Percentiles rank a stretch among this genome's conserved stretches.
These are phyloP conservation scores for Rhagologus leucostigma DNA, from an alignment of 2,113 vertebrate genomes.

Conservation along the genomic window DNA sequence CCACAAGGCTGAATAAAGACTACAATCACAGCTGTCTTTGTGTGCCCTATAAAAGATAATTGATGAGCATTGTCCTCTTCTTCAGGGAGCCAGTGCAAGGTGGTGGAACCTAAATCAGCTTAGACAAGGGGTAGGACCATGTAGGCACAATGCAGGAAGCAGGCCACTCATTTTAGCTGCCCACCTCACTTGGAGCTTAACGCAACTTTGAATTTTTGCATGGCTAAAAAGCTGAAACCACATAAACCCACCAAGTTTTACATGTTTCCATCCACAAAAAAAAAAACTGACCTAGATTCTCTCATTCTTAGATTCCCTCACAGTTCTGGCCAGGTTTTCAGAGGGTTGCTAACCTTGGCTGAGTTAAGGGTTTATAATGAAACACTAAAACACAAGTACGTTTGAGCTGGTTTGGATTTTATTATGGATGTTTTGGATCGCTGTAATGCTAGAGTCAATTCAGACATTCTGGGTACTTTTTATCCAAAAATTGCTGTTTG, in stretches of 20 bases:
- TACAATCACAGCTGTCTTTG: background rate
- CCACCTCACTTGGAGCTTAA: background rate
- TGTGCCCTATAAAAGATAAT: background rate
- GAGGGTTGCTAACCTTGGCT: slow-evolving; percentile 60
- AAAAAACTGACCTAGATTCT: slow-evolving; percentile 52
- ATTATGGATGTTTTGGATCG: slow-evolving; percentile 55
- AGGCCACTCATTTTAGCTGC: background rate
- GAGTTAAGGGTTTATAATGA: slow-evolving; percentile 60
- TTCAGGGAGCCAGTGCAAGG: background rate
- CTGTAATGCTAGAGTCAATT: slow-evolving; percentile 42
- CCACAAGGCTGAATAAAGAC: background rate
- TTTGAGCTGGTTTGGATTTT: slow-evolving; percentile 55
- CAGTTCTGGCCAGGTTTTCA: slow-evolving; percentile 37
- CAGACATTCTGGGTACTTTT: slow-evolving; percentile 22
- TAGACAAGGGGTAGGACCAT: background rate
- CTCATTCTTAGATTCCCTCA: slow-evolving; percentile 46
- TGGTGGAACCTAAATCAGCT: background rate
- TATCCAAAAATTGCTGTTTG: slow-evolving; percentile 27
- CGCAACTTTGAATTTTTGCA: background rate
- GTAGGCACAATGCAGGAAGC: background rate
- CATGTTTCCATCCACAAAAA: slow-evolving; percentile 47
- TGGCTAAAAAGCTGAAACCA: background rate
- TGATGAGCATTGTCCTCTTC: background rate
- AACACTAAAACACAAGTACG: slow-evolving; percentile 51
- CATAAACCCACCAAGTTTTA: background rate